These are phyloP conservation scores for Eledone cirrhosa DNA, from an alignment of 2,888 invertebrate species.

Conservation along the genomic window DNA sequence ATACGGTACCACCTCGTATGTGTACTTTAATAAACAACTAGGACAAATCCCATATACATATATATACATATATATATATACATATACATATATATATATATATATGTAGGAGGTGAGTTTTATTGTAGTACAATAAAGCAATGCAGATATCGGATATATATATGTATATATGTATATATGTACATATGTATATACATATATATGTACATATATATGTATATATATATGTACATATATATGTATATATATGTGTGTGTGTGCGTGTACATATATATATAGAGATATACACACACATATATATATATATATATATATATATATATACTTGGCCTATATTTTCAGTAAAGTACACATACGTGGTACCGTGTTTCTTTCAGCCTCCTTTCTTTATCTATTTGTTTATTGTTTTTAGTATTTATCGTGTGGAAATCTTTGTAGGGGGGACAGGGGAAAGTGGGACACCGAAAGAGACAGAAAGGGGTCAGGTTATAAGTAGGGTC, in stretches of 20 bases:
- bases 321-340: too few relatives aligned
- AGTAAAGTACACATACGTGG: too few relatives aligned
- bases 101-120: neutral
- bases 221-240: neutral
- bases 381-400: too few relatives aligned
- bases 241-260: neutral
- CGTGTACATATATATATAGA: neutral
- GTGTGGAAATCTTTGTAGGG: too few relatives aligned
- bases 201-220: neutral
- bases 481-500: too few relatives aligned
- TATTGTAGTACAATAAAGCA: neutral
- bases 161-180: neutral
- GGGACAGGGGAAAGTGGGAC: too few relatives aligned
- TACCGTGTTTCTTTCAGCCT: too few relatives aligned
- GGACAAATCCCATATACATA: neutral
- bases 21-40: neutral
- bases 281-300: neutral
- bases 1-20: too few relatives aligned
- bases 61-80: neutral
- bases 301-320: neutral
- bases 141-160: neutral
- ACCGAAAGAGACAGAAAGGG: too few relatives aligned
- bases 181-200: neutral
- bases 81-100: too few relatives aligned
- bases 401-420: too few relatives aligned